phyloP scores from a whole-genome alignment of 2,797 vertebrate genomes.

The Apodemus agrarius region DNA sequence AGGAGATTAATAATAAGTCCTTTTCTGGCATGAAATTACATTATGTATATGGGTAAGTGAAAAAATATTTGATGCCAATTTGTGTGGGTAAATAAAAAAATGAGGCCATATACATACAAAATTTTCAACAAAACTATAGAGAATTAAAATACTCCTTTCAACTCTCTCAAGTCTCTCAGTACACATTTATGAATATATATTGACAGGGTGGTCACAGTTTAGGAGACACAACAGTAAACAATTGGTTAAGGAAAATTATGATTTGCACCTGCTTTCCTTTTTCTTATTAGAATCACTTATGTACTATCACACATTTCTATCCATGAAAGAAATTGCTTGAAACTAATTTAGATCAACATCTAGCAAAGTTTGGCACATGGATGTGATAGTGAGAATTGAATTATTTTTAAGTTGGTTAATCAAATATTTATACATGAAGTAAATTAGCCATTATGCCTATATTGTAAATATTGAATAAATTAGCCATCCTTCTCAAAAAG shows the following conservation, averaged over 20 bases:
- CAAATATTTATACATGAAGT: slow-evolving; percentile 37
- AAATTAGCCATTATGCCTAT: neutral
- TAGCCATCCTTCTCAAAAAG: neutral
- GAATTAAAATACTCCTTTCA: neutral
- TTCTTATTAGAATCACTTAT: neutral
- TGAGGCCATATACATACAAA: neutral
- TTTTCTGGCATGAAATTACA: neutral
- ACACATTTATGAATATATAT: neutral
- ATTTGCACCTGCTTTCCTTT: neutral
- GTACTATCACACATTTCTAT: neutral
- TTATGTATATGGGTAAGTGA: neutral
- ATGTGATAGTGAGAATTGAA: neutral
- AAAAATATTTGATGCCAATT: neutral
- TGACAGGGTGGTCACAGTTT: neutral
- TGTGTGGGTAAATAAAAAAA: neutral
- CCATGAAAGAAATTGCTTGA: neutral
- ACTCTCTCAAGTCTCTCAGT: neutral
- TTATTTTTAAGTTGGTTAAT: neutral
- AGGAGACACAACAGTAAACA: neutral
- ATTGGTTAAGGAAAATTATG: neutral
- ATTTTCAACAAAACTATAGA: neutral
- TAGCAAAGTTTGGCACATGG: neutral
- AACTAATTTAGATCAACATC: neutral
- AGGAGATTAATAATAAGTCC: neutral
- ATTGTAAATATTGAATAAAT: neutral